phyloP scores from a whole-genome alignment of 1,140 invertebrate genomes.

The Drosophila lowei region DNA sequence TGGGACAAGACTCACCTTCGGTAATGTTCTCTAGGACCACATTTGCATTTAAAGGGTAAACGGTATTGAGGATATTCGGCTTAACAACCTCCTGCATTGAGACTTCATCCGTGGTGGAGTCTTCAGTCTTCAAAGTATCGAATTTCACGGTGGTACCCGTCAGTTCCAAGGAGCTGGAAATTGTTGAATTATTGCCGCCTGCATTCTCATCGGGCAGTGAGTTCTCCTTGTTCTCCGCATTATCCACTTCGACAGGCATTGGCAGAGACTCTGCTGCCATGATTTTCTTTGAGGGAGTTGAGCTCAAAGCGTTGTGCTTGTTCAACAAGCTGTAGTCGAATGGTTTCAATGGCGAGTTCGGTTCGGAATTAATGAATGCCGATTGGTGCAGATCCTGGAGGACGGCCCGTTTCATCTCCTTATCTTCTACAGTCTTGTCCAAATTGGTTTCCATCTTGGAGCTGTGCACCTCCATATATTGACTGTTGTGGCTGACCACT shows the following conservation, averaged over 20 bases:
- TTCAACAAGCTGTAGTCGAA: constrained; percentile 63
- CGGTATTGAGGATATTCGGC: constrained; percentile 27
- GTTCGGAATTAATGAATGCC: constrained; percentile 28
- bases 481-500: constrained; percentile 43
- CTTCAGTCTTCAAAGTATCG: constrained; percentile 46
- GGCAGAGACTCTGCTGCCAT: not conserved
- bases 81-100: constrained; percentile 42
- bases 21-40: constrained; percentile 65
- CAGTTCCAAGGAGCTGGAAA: constrained; percentile 54
- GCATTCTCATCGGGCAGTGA: constrained; percentile 35
- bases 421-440: constrained; percentile 46
- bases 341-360: constrained; percentile 57
- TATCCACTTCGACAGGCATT: not conserved
- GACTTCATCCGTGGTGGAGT: constrained; percentile 45
- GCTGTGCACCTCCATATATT: constrained; percentile 52
- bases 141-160: constrained; percentile 61
- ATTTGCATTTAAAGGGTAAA: constrained; percentile 62
- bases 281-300: constrained; percentile 64
- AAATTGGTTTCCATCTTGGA: constrained; percentile 38
- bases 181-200: constrained; percentile 51
- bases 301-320: constrained; percentile 66
- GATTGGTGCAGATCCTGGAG: constrained; percentile 31
- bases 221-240: constrained; percentile 66
- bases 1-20: constrained; percentile 39
- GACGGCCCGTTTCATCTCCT: constrained; percentile 37